phyloP scores from a whole-genome alignment of 64 coral and sea anemone species.

The Exaiptasia diaphana region DNA sequence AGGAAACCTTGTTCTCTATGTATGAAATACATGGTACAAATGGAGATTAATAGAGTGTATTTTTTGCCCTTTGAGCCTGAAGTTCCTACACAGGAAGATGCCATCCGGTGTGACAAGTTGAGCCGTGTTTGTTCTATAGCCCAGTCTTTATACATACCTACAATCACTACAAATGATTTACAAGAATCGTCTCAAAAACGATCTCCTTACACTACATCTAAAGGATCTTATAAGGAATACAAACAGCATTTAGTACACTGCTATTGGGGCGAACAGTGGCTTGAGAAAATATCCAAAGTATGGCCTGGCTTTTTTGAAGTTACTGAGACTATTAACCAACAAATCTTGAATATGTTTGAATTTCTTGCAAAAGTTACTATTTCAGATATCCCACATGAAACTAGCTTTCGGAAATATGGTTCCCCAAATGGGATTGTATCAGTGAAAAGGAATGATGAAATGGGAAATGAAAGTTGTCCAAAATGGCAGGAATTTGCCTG shows the following conservation, averaged over 20 bases:
- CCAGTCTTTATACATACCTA: conserved; percentile 52
- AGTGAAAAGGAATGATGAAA: neutral
- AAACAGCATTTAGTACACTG: neutral
- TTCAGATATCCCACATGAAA: conserved; percentile 10
- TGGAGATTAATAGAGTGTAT: conserved; percentile 38
- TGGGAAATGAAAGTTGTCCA: neutral
- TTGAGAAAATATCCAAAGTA: neutral
- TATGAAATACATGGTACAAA: conserved; percentile 59
- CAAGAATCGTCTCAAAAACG: neutral
- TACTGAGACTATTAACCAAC: conserved; percentile 11
- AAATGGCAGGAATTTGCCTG: conserved; percentile 63
- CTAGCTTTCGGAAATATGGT: neutral
- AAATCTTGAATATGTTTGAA: conserved; percentile 40
- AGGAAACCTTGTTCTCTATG: conserved; percentile 68
- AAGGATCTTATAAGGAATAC: neutral
- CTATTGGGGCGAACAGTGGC: conserved; percentile 51
- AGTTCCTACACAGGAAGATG: neutral
- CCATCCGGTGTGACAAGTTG: conserved; percentile 24
- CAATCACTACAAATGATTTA: neutral
- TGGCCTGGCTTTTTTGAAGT: conserved; percentile 43
- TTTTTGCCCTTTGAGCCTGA: conserved; percentile 67
- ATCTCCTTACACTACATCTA: neutral
- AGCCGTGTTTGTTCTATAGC: conserved; percentile 32
- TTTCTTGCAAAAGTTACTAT: conserved; percentile 42
- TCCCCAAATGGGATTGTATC: neutral